Evolutionary conservation across 2,797 vertebrate species (phyloP), one percentile per base, ranked within the genome.

Genomic region (Denticeps clupeoides): DNA sequence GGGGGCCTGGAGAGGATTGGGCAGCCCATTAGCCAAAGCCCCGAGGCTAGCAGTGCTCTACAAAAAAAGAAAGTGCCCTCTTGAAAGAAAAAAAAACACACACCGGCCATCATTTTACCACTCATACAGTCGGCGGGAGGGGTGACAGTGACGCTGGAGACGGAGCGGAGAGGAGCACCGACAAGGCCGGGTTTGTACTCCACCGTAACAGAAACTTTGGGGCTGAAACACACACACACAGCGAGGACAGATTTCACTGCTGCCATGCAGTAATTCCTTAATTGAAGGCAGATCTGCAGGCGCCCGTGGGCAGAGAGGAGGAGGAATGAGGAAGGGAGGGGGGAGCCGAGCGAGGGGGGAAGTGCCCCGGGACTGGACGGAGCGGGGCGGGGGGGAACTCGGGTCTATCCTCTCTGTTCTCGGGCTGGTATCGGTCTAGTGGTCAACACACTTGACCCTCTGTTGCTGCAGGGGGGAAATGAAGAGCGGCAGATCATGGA

Each of bases 1-100:
- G 58, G 38, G 75, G 79, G 75, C 66, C 70, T 74, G 69, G 63
- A 68, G 75, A 63, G 73, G 70, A 77, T 75, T 67, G 60, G 76
- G 74, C 74, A 80, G 81, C 76, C 81, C 74, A 81, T 83, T 82
- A 83, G 75, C 71, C 68, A 58, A 75, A 67, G 75, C 74, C 79
- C 55, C 53, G 46, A 60, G 78, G 73, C 72, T 67, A 76, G 73
- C 47, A 46, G 42, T 67, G 67, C 60, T 68, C 41, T 40, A 48
- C 41, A 51, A 43, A 23, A 35, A 3, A 18, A 15, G 35, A 15
- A 31, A 11, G 31, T 11, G 31, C 11, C 3, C 28, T 16, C n/a
- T n/a, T n/a, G n/a, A n/a, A n/a, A n/a, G n/a, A 35, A 31, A 25
- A 3, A 25, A 7, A 25, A 2, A 21, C 4, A 9, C 16, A 11